A percentile compares a stretch with the other conserved stretches of the same genome.
These are phyloP conservation scores for Hecatera dysodea DNA, from an alignment of 2,888 invertebrate genomes.

Conservation along the genomic window DNA sequence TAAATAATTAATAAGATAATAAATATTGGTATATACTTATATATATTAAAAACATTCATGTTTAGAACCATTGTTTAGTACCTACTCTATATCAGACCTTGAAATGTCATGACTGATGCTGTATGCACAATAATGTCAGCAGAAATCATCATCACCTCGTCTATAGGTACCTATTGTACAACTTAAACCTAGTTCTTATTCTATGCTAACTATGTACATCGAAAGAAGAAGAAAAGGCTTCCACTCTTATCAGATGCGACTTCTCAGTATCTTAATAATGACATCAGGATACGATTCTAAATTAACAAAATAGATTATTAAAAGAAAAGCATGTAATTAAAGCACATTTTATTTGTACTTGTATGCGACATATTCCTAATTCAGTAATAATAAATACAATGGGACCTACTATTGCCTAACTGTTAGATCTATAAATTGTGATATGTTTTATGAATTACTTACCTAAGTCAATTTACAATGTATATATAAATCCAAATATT, in stretches of 20 bases:
- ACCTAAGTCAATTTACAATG: constrained; percentile 72
- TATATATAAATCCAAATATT: constrained; percentile 64
- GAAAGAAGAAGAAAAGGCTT: constrained; percentile 35
- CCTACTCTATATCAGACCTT: constrained; percentile 37
- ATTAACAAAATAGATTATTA: constrained; percentile 14
- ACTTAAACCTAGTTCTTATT: constrained; percentile 29
- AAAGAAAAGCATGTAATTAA: not conserved
- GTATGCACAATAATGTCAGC: constrained; percentile 30
- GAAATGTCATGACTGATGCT: constrained; percentile 48
- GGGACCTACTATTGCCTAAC: constrained; percentile 85
- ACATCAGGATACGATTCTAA: constrained; percentile 15
- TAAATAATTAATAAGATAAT: constrained; percentile 77
- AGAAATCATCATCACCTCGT: constrained; percentile 27
- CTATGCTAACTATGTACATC: constrained; percentile 33
- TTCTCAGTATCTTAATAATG: constrained; percentile 29
- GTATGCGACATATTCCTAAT: constrained; percentile 61
- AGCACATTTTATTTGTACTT: constrained; percentile 59
- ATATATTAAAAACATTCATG: constrained; percentile 57
- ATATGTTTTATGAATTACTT: constrained; percentile 75
- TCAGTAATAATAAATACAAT: constrained; percentile 77
- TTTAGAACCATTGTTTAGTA: constrained; percentile 50
- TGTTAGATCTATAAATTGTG: constrained; percentile 79
- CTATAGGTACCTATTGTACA: constrained; percentile 2
- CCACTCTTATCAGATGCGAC: constrained; percentile 30
- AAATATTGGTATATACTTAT: constrained; percentile 69